Base-by-base conservation (phyloP, 1,140 invertebrate genomes). In the Caerostris darwini region DNA sequence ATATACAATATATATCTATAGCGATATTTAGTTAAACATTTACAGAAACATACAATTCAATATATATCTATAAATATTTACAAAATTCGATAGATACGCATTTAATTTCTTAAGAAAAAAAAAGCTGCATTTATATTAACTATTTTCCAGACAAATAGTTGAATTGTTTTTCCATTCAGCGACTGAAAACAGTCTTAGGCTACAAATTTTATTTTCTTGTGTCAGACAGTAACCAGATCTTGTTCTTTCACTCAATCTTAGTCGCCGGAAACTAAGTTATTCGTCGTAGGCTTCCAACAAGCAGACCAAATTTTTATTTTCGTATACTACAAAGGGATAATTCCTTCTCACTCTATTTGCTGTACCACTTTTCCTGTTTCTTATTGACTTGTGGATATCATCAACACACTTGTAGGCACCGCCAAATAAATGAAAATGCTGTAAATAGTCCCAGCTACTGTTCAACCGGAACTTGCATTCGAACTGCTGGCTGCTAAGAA, bases 331-430 rank as follows among this genome's bases (percentile, higher is more conserved):
- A 77, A 77, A 10, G 34, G 71, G 34, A 77, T 77, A 53, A 77
- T 53, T 77, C 71, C 7, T 3, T 2, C 7, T 12, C 34, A 77
- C 34, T 7, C 53, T 77, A 50, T 77, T 77, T 34, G 19, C 34
- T 12, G 34, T 77, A 53, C 8, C 50, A 53, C 71, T 77, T 77
- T 64, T 53, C 71, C 8, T 77, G 50, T 14, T 53, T 77, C 34
- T 34, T 50, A 77, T 77, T 53, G 71, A 77, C 71, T 77, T 77
- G 71, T 50, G 71, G 50, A 8, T 77, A 77, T 77, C 71, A 77
- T 77, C 34, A 34, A 64, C 61, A 64, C 61, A 64, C 61, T 64
- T 64, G 71, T 77, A 53, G 71, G 6, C 50, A 50, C 71, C 1
- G 53, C 50, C 10, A 77, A 77, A 77, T 50, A 53, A 77, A 77